Evolutionary conservation across 2,113 vertebrate genomes (phyloP).

Genomic region (Drymodes brunneopygia): DNA sequence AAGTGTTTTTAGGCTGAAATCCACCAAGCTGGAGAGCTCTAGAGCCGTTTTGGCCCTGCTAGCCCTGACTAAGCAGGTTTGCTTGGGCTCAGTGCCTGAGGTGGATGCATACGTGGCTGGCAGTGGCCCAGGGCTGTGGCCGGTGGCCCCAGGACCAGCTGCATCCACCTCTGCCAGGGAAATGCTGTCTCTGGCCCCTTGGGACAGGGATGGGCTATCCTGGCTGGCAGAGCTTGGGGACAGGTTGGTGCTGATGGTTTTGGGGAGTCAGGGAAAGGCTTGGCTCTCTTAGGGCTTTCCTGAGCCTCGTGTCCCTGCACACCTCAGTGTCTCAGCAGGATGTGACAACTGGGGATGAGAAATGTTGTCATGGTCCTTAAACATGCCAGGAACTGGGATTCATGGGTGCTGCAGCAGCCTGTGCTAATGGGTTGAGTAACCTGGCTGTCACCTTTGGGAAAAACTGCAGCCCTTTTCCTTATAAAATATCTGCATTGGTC

Average conservation of each 20-base stretch:
- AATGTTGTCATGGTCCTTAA: not conserved
- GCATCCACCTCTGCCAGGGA: not conserved
- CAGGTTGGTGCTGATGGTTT: not conserved
- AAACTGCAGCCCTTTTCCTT: not conserved
- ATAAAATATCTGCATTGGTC: not conserved
- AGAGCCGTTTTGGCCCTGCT: not conserved
- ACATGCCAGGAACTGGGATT: not conserved
- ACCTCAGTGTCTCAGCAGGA: rapidly evolving
- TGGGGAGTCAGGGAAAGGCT: not conserved
- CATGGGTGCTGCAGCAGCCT: not conserved
- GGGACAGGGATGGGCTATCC: not conserved
- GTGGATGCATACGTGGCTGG: not conserved
- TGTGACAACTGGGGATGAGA: not conserved
- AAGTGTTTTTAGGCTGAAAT: conserved; percentile 13
- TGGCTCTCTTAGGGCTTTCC: not conserved
- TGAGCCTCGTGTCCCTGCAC: not conserved
- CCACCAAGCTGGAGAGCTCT: not conserved
- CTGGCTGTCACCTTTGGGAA: not conserved
- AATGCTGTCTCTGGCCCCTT: not conserved
- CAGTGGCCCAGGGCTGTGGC: not conserved
- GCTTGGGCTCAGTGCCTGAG: not conserved
- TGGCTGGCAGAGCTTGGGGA: not conserved
- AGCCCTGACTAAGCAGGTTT: conserved; percentile 49
- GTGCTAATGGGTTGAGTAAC: not conserved
- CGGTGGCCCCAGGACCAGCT: not conserved